A percentile compares a stretch with the other conserved stretches of the same genome.
These are phyloP conservation scores for Nomada fabriciana DNA, from an alignment of 2,888 invertebrate genomes.

Conservation along the genomic window DNA sequence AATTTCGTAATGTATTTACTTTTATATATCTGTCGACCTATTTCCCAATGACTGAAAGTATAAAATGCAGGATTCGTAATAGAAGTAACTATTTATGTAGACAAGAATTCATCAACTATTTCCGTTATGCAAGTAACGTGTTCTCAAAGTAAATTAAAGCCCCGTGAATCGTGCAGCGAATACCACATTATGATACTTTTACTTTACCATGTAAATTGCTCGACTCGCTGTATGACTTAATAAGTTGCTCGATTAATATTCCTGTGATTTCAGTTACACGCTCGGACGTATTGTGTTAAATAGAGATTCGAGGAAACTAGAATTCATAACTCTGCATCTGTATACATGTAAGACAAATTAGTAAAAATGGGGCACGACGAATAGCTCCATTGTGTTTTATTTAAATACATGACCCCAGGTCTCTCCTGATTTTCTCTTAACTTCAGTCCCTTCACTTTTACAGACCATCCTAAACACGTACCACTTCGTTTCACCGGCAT, in stretches of 20 bases:
- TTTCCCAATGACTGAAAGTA: background rate
- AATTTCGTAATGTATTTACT: background rate
- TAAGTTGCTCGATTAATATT: slow-evolving; percentile 10
- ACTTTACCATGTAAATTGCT: slow-evolving; percentile 4
- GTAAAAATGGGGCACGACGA: background rate
- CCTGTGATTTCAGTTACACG: background rate
- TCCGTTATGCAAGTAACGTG: slow-evolving; percentile 6
- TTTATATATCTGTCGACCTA: background rate
- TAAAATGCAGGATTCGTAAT: background rate
- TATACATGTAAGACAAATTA: background rate
- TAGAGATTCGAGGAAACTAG: background rate
- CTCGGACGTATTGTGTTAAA: background rate
- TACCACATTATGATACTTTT: slow-evolving; percentile 18
- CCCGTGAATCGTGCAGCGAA: background rate
- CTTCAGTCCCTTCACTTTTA: background rate
- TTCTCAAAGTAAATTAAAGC: slow-evolving; percentile 6
- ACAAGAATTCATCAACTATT: background rate
- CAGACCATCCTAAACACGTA: background rate
- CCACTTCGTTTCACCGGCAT: background rate
- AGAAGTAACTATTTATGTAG: background rate
- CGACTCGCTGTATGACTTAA: background rate
- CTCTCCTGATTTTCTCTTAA: background rate
- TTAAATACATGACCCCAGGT: background rate
- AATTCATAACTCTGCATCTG: too few relatives aligned
- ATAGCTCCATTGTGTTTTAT: background rate